Percentiles rank a stretch among this genome's conserved stretches.
These are phyloP conservation scores for Rynchops niger DNA, from an alignment of 2,113 vertebrate genomes.

Conservation along the genomic window DNA sequence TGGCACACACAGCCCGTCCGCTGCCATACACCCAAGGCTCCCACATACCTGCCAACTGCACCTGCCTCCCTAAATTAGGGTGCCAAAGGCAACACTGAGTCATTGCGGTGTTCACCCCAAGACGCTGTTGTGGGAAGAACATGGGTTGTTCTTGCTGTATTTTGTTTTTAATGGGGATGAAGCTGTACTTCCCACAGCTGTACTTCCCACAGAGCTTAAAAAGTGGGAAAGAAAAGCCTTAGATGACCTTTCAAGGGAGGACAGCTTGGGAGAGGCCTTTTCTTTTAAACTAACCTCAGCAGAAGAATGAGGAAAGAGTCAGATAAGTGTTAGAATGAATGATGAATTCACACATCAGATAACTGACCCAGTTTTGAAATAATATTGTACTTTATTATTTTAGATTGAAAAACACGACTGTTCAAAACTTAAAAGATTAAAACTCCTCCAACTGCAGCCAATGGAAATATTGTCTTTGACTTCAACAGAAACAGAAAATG, in stretches of 20 bases:
- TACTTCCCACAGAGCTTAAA: constrained; percentile 17
- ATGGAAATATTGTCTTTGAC: not conserved
- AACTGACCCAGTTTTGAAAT: constrained; percentile 1
- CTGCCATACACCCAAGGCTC: not conserved
- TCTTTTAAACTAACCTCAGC: not conserved
- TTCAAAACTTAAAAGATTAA: not conserved
- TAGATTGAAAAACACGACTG: not conserved
- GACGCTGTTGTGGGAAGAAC: not conserved
- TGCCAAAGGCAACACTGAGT: not conserved
- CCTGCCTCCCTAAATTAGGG: not conserved
- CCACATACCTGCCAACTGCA: not conserved
- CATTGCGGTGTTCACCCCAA: not conserved
- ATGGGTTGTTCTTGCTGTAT: not conserved
- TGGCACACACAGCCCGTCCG: not conserved
- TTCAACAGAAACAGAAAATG: not conserved
- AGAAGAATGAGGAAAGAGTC: constrained; percentile 12
- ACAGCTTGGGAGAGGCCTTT: not conserved
- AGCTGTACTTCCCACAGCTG: not conserved
- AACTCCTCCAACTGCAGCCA: not conserved
- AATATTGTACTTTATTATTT: not conserved
- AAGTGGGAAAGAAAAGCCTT: not conserved
- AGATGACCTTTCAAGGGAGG: not conserved
- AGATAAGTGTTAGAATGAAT: not conserved
- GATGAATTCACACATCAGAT: not conserved
- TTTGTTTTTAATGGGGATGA: not conserved